A percentile compares a stretch with the other conserved stretches of the same genome.
These are phyloP conservation scores for Hylia prasina DNA, from an alignment of 2,113 vertebrate species.

Conservation along the genomic window DNA sequence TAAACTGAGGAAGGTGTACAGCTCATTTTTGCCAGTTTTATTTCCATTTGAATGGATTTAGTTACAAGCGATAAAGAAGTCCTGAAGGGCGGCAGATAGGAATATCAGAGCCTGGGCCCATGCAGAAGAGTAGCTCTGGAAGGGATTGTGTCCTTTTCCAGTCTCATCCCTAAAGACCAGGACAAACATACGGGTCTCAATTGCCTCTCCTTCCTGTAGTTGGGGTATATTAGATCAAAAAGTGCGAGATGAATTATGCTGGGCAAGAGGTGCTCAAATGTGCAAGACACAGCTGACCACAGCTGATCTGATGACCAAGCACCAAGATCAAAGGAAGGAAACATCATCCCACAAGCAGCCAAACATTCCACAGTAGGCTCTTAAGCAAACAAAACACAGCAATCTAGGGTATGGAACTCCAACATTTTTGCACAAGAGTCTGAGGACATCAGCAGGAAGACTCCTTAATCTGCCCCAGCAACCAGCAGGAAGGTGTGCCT, in stretches of 20 bases:
- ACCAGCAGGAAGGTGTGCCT: background rate
- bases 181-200: background rate
- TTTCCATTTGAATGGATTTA: background rate
- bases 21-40: background rate
- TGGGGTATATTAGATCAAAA: background rate
- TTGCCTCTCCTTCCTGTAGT: background rate
- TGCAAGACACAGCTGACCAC: background rate
- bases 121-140: background rate
- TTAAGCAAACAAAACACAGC: background rate
- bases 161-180: background rate
- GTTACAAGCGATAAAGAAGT: background rate
- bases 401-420: background rate
- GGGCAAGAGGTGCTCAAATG: background rate
- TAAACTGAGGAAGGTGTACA: background rate
- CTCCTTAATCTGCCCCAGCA: background rate
- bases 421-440: background rate
- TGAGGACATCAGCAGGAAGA: background rate
- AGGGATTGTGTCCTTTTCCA: background rate
- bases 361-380: background rate
- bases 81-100: background rate
- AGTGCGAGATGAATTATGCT: rapidly evolving
- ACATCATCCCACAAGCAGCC: background rate
- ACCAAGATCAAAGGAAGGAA: background rate
- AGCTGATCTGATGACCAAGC: background rate
- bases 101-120: background rate